A percentile compares a stretch with the other conserved stretches of the same genome.
These are phyloP conservation scores for Atlantisia rogersi DNA, from an alignment of 2,113 vertebrate genomes.

Conservation along the genomic window DNA sequence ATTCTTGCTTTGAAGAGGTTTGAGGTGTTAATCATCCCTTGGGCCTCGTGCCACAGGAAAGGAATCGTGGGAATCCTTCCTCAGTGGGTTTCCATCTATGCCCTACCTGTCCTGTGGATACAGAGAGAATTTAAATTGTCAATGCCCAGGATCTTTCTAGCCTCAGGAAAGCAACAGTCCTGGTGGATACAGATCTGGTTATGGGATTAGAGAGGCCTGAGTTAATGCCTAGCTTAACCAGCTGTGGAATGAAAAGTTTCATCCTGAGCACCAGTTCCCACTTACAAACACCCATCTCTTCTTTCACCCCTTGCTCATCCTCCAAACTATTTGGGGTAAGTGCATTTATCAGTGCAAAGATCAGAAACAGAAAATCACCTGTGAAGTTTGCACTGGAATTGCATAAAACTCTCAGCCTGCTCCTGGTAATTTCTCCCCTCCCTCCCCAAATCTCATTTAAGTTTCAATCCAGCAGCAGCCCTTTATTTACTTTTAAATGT, in stretches of 20 bases:
- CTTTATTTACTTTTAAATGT: neutral
- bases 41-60: rapidly evolving
- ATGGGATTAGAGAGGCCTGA: neutral
- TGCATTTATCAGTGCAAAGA: neutral
- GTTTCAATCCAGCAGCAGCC: neutral
- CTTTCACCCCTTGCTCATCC: neutral
- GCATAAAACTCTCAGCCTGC: neutral
- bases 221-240: neutral
- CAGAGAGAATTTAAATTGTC: rapidly evolving
- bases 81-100: neutral
- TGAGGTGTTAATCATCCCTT: neutral
- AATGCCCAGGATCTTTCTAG: neutral
- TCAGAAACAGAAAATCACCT: neutral
- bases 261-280: neutral
- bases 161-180: neutral
- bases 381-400: neutral
- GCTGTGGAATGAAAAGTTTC: neutral
- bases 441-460: neutral
- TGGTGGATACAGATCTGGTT: neutral
- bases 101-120: neutral
- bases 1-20: neutral
- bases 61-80: neutral
- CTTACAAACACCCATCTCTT: neutral
- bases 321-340: too few species aligned
- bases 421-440: neutral